Conservation (phyloP, 2,113 vertebrate species). For the Myrmophylax atrothorax region DNA sequence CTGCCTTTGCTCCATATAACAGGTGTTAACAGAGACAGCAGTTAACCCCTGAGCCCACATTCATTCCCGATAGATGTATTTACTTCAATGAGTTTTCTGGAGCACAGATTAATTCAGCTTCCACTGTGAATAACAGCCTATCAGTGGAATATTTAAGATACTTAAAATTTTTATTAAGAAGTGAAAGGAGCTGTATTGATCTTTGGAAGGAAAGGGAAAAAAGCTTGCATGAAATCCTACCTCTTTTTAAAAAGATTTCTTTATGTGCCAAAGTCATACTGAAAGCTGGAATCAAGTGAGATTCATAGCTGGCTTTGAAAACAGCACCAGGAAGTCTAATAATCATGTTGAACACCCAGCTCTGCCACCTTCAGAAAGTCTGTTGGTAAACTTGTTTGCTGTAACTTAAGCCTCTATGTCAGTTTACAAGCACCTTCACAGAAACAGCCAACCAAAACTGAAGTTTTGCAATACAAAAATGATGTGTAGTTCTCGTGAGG, state of each 20-base stretch:
- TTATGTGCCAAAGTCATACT: not conserved
- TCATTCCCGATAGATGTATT: slow-evolving; percentile 2
- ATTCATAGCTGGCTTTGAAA: not conserved
- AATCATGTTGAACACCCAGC: not conserved
- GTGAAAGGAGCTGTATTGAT: not conserved
- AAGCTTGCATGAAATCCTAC: not conserved
- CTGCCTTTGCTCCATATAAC: not conserved
- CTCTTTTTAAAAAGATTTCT: not conserved
- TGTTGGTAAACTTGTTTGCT: not conserved
- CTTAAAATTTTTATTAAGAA: slow-evolving; percentile 35
- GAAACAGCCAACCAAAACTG: not conserved
- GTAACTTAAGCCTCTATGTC: not conserved
- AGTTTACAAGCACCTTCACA: not conserved
- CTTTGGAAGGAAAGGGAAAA: not conserved
- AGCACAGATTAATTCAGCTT: slow-evolving; percentile 13
- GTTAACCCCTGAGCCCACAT: slow-evolving; percentile 33
- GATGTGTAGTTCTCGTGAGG: not conserved
- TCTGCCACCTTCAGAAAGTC: not conserved
- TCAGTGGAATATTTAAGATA: slow-evolving; percentile 17
- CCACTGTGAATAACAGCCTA: not conserved
- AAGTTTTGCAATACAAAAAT: not conserved
- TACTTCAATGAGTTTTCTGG: not conserved
- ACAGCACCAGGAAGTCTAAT: not conserved
- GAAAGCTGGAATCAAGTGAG: not conserved
- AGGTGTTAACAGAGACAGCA: slow-evolving; percentile 7